Base-by-base conservation (phyloP, 2,888 invertebrate genomes). In the Tridacna crocea region DNA sequence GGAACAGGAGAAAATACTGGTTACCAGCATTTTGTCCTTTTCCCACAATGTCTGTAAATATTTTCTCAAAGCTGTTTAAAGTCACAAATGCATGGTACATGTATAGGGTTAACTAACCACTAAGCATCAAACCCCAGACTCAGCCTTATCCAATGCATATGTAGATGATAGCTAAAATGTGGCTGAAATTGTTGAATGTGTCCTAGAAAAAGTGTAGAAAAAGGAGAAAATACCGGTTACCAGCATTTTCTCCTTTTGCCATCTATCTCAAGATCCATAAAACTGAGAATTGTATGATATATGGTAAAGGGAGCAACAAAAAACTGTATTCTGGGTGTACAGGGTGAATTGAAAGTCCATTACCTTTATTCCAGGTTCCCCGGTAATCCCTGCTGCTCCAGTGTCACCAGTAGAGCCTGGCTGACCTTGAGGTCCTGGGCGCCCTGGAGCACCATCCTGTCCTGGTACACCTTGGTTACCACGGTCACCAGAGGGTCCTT, bases 401-500 rank as follows among this genome's bases (percentile, higher is more conserved):
- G 84, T 82, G 8, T 81, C 82, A 12, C 92, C 92, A 22, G 80
- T 80, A 46, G 89, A 77, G 61, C 92, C 92, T 13, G 87, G 65
- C 0, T 75, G 63, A 46, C 92, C 92, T 51, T 88, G 81, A 11
- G 90, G 85, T 68, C 92, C 92, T 17, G 87, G 58, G 22, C 89
- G 84, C 8, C 92, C 92, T 19, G 86, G 80, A 13, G 87, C 75
- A 26, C 92, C 92, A 22, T 88, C 88, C 22, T 88, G 87, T 73
- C 92, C 92, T 10, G 92, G 91, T 24, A 90, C 72, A 27, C 92
- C 92, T 63, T 82, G 86, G 27, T 87, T 74, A 22, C 92, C 92
- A 0, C 83, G 75, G 17, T 89, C 89, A 66, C 97, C 97, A 88
- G 96, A 95, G 0, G 96, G 95, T 66, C 97, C 98, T 19, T 96